phyloP scores from a whole-genome alignment of 2,888 invertebrate species.

The Melipona beecheii region DNA sequence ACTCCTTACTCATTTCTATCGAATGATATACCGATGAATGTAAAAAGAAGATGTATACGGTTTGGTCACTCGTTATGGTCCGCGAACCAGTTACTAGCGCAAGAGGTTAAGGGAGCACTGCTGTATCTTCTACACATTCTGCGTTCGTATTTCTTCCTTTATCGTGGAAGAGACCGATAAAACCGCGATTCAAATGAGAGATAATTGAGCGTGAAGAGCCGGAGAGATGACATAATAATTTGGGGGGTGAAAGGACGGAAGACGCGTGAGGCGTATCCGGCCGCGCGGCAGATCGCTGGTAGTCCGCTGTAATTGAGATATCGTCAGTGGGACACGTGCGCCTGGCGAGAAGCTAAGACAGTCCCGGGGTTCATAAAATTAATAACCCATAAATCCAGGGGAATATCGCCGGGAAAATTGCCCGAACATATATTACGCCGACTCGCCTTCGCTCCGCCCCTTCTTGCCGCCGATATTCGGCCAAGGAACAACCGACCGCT shows the following conservation, averaged over 20 bases:
- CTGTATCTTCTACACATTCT: not conserved
- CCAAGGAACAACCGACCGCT: not conserved
- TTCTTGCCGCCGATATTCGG: constrained; percentile 20
- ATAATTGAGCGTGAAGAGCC: constrained; percentile 51
- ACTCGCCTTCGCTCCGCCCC: constrained; percentile 24
- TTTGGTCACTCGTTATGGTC: no score
- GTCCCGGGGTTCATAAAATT: constrained; percentile 73
- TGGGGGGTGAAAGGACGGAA: constrained; percentile 16
- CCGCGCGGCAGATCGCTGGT: constrained; percentile 43
- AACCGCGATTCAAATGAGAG: constrained; percentile 27
- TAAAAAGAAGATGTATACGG: no score
- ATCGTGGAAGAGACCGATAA: not conserved
- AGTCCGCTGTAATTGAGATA: constrained; percentile 69
- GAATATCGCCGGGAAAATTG: constrained; percentile 75
- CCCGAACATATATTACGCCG: constrained; percentile 63
- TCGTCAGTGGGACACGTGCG: constrained; percentile 65
- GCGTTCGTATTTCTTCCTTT: not conserved
- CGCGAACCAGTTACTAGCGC: no score
- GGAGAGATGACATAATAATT: constrained; percentile 7
- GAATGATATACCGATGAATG: no score
- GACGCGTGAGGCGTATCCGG: constrained; percentile 30
- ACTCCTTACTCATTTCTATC: no score
- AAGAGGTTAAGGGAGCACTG: no score
- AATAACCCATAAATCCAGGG: constrained; percentile 77
- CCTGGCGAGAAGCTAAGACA: constrained; percentile 39